phyloP scores from a whole-genome alignment of 2,888 invertebrate genomes.

The Ochropleura plecta region DNA sequence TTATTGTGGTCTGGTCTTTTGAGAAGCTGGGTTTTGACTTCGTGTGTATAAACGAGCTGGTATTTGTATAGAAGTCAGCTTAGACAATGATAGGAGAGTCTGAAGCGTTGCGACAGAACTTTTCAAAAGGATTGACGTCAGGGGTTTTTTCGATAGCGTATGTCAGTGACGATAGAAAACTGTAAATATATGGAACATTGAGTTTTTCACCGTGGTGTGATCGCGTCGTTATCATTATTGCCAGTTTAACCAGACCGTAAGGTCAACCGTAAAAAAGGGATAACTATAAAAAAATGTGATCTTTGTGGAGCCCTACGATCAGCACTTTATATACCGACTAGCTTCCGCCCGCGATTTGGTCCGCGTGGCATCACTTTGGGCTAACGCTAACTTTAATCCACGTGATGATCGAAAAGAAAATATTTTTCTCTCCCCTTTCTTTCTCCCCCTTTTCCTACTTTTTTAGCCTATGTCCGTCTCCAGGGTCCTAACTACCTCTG shows the following conservation, averaged over 20 bases:
- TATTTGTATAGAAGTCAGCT: background rate
- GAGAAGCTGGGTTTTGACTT: background rate
- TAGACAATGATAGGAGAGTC: background rate
- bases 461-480: too few species aligned
- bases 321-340: background rate
- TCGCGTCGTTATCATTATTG: background rate
- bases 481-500: too few species aligned
- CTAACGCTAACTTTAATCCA: too few species aligned
- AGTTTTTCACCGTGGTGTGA: background rate
- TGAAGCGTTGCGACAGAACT: background rate
- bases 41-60: background rate
- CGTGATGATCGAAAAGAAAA: too few species aligned
- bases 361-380: too few species aligned
- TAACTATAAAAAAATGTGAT: background rate
- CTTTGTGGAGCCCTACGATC: background rate
- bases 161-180: background rate
- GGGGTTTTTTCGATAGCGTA: background rate
- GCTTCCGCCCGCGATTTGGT: too few species aligned
- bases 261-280: background rate
- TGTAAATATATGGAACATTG: too few species aligned
- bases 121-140: background rate
- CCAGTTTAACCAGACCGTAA: background rate
- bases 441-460: too few species aligned
- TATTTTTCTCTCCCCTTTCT: too few species aligned
- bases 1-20: conserved; percentile 6